Evolutionary conservation across 2,888 invertebrate species (phyloP), one percentile per base, ranked within the genome.

Genomic region (Mythimna ferrago): DNA sequence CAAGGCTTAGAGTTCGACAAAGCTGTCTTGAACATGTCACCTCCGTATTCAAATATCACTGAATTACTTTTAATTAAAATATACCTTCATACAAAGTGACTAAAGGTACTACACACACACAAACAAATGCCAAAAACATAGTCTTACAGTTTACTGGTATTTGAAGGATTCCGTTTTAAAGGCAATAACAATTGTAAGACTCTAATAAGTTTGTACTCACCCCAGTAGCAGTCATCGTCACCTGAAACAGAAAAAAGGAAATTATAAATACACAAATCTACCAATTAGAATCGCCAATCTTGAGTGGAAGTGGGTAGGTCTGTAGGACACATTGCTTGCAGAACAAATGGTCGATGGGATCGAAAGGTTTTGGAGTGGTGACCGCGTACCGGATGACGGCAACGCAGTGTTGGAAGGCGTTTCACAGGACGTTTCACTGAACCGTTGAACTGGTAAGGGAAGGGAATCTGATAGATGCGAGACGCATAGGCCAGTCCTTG

Each of bases 211-310:
- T 66, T 44, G 21, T 57, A 78, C 82, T 83, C 73, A 83, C 82
- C 85, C 71, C 56, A n/a, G 10, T 10, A 26, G 70, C 70, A 19
- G 63, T n/a, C 66, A 83, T 74, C 66, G 62, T 86, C 86, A 86
- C 86, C 86, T 86, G 87, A 64, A 86, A 86, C 69, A 80, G 14
- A 67, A 61, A 66, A 62, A 16, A 68, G 1, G 19, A 6, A 1
- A n/a, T 38, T 16, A 6, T 48, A 16, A 38, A 73, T 58, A 58
- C 19, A 57, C 35, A 10, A 71, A 16, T 26, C 19, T 53, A 53
- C n/a, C 6, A 2, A 38, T 61, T 41, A 14, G 61, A 41, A 4
- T 53, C 6, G 7, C 7, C 51, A n/a, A 53, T 6, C 51, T 48
- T 11, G 11, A 51, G n/a, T 7, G 7, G 7, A n/a, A 53, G n/a